Percentiles rank a stretch among this genome's conserved stretches.
These are phyloP conservation scores for Semibalanus balanoides DNA, from an alignment of 1,140 invertebrate species.

Conservation along the genomic window DNA sequence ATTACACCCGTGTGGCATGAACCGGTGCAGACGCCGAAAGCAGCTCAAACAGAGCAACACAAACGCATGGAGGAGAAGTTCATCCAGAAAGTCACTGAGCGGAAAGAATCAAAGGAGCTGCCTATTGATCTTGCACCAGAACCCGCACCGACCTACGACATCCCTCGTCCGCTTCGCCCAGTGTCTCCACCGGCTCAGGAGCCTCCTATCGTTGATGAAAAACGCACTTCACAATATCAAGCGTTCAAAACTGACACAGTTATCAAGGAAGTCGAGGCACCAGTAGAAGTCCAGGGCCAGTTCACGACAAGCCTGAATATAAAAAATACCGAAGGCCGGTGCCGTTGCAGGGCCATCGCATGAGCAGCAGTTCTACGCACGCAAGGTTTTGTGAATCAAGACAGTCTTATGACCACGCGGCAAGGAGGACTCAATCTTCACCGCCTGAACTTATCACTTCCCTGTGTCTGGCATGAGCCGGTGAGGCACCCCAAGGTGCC, in stretches of 20 bases:
- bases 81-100: not conserved
- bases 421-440: not conserved
- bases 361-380: too few relatives aligned
- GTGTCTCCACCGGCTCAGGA: not conserved
- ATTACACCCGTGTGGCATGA: not conserved
- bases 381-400: not conserved
- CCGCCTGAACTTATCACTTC: not conserved
- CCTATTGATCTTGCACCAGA: too few relatives aligned
- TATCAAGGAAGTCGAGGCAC: not conserved
- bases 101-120: not conserved
- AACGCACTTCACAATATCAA: not conserved
- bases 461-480: too few relatives aligned
- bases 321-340: too few relatives aligned
- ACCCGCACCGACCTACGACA: not conserved
- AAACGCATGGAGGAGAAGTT: not conserved
- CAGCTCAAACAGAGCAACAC: not conserved
- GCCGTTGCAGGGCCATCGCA: too few relatives aligned
- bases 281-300: not conserved
- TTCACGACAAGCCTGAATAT: not conserved
- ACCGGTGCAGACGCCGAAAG: not conserved
- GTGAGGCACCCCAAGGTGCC: too few relatives aligned
- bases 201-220: not conserved
- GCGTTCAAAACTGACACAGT: not conserved
- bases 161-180: not conserved
- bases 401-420: not conserved